A percentile compares a stretch with the other conserved stretches of the same genome.
phyloP scores from a whole-genome alignment of 2,888 invertebrate genomes.

The Hoplodrina ambigua region DNA sequence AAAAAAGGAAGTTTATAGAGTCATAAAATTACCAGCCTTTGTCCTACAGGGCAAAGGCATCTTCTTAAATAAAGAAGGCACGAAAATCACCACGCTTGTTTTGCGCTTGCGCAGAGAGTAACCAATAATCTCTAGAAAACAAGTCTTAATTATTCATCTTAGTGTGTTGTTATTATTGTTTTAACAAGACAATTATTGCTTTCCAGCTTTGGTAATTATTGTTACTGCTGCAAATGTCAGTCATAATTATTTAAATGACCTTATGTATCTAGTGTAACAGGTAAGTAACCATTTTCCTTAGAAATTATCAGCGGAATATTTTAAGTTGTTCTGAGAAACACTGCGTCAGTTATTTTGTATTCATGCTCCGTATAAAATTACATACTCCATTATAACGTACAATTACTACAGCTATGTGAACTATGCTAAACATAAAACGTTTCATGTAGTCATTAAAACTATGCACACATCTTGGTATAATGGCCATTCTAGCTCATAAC shows the following conservation, averaged over 20 bases:
- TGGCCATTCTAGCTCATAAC: constrained; percentile 10
- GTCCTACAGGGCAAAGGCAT: no score
- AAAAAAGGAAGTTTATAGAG: no score
- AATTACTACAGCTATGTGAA: constrained; percentile 35
- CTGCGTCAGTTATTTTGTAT: constrained; percentile 8
- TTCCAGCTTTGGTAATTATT: not conserved
- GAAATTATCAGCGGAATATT: constrained; percentile 2
- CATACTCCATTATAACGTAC: constrained; percentile 19
- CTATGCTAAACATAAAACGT: constrained; percentile 39
- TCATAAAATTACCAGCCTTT: no score
- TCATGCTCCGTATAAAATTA: constrained; percentile 30
- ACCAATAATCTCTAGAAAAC: not conserved
- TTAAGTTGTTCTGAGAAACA: constrained; percentile 23
- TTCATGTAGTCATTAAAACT: constrained; percentile 44
- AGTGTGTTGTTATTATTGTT: not conserved
- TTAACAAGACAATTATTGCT: not conserved
- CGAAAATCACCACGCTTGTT: no score
- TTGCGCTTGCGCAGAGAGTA: no score
- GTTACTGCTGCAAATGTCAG: not conserved
- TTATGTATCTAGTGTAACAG: not conserved
- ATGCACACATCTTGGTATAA: constrained; percentile 28
- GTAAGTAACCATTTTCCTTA: constrained; percentile 33
- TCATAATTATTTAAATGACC: constrained; percentile 7
- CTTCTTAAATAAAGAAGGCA: no score
- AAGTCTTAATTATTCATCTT: not conserved